Conservation (phyloP, 2,888 invertebrate species). For the Salticus scenicus region DNA sequence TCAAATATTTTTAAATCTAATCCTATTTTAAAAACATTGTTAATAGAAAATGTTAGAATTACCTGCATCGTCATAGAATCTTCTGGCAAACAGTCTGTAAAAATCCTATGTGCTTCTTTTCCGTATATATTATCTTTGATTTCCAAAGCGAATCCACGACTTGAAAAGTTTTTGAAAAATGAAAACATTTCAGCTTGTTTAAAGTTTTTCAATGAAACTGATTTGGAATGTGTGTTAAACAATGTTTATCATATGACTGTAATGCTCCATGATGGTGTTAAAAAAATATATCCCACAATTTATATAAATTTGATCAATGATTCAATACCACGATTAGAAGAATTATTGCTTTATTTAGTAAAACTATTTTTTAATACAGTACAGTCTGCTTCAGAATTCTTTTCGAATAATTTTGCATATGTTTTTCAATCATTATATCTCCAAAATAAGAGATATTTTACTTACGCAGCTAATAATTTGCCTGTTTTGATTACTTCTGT, state of each 20-base stretch:
- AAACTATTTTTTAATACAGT: not conserved
- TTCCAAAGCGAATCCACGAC: conserved; percentile 34
- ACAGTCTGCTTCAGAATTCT: conserved; percentile 1
- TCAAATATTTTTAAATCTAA: conserved; percentile 34
- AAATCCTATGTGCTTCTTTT: conserved; percentile 41
- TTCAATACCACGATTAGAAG: not conserved
- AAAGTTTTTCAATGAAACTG: conserved; percentile 27
- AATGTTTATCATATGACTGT: conserved; percentile 30
- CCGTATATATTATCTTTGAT: conserved; percentile 41
- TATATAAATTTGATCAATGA: conserved; percentile 22
- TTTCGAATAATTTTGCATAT: conserved; percentile 29
- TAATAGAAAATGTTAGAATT: conserved; percentile 42
- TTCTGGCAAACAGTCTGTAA: conserved; percentile 44
- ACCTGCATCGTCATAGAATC: conserved; percentile 51
- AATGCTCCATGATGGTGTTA: conserved; percentile 36
- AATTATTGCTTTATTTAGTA: not conserved
- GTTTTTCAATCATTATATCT: not conserved
- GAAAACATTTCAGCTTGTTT: conserved; percentile 26
- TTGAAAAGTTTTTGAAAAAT: conserved; percentile 30
- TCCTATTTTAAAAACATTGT: conserved; percentile 34
- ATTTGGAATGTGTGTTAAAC: conserved; percentile 35
- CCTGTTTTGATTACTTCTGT: not conserved
- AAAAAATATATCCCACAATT: conserved; percentile 34
- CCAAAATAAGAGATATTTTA: conserved; percentile 20
- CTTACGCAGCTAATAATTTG: conserved; percentile 2